Evolutionary conservation across 1,140 invertebrate species (phyloP).

Genomic region (Hyphantria cunea): DNA sequence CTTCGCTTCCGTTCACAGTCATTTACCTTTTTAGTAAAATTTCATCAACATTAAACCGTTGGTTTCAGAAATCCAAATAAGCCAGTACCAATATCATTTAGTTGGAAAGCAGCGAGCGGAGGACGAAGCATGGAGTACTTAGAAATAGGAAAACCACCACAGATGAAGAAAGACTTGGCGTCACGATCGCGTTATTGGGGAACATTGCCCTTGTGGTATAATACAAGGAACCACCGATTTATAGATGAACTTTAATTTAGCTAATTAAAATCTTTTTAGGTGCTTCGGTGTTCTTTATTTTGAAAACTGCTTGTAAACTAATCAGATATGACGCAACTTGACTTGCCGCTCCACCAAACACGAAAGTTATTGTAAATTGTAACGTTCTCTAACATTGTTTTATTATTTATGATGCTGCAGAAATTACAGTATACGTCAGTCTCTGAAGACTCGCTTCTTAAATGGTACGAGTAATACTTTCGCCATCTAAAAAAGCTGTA

Average conservation of each 20-base stretch:
- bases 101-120: slow-evolving; percentile 48
- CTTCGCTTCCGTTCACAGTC: no score
- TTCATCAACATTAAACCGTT: no score
- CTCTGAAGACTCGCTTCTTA: slow-evolving; percentile 37
- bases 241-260: slow-evolving; percentile 50
- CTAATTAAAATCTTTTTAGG: neutral
- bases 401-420: slow-evolving; percentile 46
- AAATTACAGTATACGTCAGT: slow-evolving; percentile 53
- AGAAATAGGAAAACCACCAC: slow-evolving; percentile 42
- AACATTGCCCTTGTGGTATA: slow-evolving; percentile 58
- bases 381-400: slow-evolving; percentile 16
- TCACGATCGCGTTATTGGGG: slow-evolving; percentile 52
- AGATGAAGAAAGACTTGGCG: slow-evolving; percentile 52
- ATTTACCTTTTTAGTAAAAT: no score
- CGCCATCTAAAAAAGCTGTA: slow-evolving; percentile 51
- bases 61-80: slow-evolving; percentile 56
- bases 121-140: slow-evolving; percentile 54
- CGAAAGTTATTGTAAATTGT: slow-evolving; percentile 34
- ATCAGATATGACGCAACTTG: slow-evolving; percentile 7
- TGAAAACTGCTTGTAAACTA: no score
- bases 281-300: no score
- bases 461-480: slow-evolving; percentile 47
- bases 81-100: slow-evolving; percentile 48
- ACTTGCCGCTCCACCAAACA: slow-evolving; percentile 40
- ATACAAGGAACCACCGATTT: slow-evolving; percentile 34